A percentile compares a stretch with the other conserved stretches of the same genome.
These are phyloP conservation scores for Athetis lepigone DNA, from an alignment of 2,888 invertebrate genomes.

Conservation along the genomic window DNA sequence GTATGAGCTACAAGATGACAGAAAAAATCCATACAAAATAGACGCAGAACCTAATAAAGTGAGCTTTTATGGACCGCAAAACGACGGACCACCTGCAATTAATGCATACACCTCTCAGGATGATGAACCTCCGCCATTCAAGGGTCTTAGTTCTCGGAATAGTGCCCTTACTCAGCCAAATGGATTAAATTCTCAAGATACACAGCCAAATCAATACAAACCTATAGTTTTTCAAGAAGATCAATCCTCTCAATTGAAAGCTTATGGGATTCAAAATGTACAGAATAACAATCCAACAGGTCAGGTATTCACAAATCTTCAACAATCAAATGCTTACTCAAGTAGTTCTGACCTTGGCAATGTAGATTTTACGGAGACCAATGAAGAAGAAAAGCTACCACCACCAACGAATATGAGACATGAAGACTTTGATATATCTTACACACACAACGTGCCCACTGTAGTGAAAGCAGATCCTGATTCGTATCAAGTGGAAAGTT, in stretches of 20 bases:
- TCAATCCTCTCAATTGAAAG: background rate
- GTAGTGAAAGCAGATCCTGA: conserved; percentile 70
- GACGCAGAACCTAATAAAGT: conserved; percentile 13
- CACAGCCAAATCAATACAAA: conserved; percentile 4
- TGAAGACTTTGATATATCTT: conserved; percentile 75
- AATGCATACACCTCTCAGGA: conserved; percentile 14
- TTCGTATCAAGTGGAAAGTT: conserved; percentile 79
- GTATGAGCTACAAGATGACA: conserved; percentile 25
- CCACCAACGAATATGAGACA: conserved; percentile 79
- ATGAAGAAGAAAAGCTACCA: conserved; percentile 77
- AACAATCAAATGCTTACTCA: conserved; percentile 1
- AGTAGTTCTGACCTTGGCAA: conserved; percentile 21
- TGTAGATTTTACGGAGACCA: conserved; percentile 37
- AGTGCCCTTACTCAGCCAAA: conserved; percentile 12
- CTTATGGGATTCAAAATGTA: conserved; percentile 10
- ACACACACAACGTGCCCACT: conserved; percentile 78
- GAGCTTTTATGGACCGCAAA: conserved; percentile 37
- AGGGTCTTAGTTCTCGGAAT: conserved; percentile 5
- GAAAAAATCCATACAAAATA: conserved; percentile 12
- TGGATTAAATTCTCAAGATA: background rate
- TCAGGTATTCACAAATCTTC: conserved; percentile 19
- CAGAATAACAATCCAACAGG: background rate
- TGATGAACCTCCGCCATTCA: background rate
- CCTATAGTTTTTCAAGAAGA: conserved; percentile 18
- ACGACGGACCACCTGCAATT: background rate